Percentiles rank a stretch among this genome's conserved stretches.
Evolutionary conservation across 2,113 vertebrate genomes (phyloP).

Genomic region (Haemorhous mexicanus): DNA sequence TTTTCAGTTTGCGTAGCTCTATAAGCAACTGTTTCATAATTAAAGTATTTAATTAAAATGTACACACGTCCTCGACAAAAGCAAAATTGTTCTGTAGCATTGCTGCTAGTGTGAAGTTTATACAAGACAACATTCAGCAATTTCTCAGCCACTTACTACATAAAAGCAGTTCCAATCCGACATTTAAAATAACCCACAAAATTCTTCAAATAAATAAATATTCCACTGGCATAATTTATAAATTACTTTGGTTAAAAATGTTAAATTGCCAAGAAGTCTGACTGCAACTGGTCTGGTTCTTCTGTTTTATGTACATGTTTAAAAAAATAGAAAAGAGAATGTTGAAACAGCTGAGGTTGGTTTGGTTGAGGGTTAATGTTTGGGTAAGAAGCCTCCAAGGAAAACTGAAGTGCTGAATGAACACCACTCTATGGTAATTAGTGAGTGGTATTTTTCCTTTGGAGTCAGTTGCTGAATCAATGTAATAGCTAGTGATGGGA

Average conservation of each 20-base stretch:
- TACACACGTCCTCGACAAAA: neutral
- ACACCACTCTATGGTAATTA: conserved; percentile 58
- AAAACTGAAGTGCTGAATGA: conserved; percentile 65
- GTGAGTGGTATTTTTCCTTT: conserved; percentile 37
- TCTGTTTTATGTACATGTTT: neutral
- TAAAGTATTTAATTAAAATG: neutral
- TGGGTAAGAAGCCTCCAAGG: conserved; percentile 62
- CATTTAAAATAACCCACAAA: conserved; percentile 16
- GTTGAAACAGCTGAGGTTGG: conserved; percentile 66
- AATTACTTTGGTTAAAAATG: conserved; percentile 52
- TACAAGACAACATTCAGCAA: neutral
- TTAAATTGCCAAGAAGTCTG: conserved; percentile 49
- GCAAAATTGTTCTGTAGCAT: neutral
- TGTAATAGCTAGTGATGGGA: conserved; percentile 19
- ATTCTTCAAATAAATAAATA: conserved; percentile 54
- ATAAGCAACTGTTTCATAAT: neutral
- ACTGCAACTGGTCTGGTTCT: conserved; percentile 24
- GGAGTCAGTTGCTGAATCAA: conserved; percentile 33
- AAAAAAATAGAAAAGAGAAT: neutral
- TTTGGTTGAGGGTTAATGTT: conserved; percentile 62
- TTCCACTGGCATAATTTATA: conserved; percentile 56
- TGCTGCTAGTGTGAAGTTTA: neutral
- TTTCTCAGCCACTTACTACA: conserved; percentile 8
- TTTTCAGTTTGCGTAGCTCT: neutral
- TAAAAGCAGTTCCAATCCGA: conserved; percentile 7